phyloP scores from a whole-genome alignment of 2,113 vertebrate species.

The Mormyrus iriodes region DNA sequence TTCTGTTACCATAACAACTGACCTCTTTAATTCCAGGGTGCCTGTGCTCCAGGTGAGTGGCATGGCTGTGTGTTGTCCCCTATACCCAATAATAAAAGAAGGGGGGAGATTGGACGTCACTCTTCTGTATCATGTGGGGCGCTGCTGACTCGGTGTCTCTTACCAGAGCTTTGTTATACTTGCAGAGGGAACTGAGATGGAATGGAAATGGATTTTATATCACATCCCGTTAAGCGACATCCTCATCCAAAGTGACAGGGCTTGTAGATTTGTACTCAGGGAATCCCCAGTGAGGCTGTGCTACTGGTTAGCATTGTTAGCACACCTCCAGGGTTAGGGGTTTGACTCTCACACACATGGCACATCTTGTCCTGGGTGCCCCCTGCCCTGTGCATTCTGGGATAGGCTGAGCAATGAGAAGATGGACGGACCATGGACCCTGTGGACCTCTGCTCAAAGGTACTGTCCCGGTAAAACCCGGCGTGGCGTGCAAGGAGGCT shows the following conservation, averaged over 20 bases:
- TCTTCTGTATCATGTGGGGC: background rate
- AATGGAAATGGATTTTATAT: constrained; percentile 10
- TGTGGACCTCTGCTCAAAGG: background rate
- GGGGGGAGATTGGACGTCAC: background rate
- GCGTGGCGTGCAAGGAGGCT: too few relatives aligned
- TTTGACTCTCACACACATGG: background rate
- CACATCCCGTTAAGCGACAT: background rate
- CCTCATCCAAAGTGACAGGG: background rate
- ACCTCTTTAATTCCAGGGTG: background rate
- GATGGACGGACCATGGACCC: background rate
- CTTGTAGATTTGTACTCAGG: background rate
- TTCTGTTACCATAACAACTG: background rate
- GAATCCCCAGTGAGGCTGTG: background rate
- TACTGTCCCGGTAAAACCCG: background rate
- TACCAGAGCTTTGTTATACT: background rate
- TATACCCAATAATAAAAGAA: background rate
- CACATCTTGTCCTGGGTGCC: background rate
- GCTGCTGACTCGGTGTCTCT: background rate
- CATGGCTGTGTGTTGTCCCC: background rate
- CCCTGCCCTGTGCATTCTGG: background rate
- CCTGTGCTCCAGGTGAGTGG: background rate
- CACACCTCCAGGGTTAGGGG: background rate
- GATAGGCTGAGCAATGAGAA: background rate
- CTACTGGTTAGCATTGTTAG: background rate
- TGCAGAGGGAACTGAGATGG: background rate